Conservation (phyloP, 2,797 vertebrate species). For the Manis crassicaudata region DNA sequence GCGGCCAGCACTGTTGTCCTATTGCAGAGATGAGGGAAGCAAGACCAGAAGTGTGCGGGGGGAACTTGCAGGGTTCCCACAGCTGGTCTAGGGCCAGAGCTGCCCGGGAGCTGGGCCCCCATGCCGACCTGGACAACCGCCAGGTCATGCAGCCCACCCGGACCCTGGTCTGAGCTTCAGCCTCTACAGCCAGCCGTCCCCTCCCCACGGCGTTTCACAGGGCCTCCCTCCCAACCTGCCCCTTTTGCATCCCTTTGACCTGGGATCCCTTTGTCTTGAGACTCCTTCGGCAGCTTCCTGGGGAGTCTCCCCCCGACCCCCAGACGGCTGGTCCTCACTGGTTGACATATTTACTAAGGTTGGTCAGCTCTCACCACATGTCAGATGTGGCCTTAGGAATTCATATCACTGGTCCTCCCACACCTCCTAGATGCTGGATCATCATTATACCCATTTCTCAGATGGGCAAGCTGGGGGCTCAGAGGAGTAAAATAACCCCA, state of each 20-base stretch:
- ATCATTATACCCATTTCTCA: background rate
- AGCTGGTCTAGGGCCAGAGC: background rate
- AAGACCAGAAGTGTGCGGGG: background rate
- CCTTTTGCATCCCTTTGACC: background rate
- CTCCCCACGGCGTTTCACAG: background rate
- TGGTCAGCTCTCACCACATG: too few relatives aligned
- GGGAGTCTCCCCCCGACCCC: background rate
- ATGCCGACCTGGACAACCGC: background rate
- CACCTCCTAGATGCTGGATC: too few relatives aligned
- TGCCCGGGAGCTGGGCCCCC: background rate
- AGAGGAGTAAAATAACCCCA: background rate
- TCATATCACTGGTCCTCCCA: background rate
- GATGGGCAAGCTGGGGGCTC: background rate
- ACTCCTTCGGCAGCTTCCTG: too few relatives aligned
- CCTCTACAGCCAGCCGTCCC: background rate
- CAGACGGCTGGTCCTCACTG: accelerated
- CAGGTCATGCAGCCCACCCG: background rate
- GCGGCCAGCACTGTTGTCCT: background rate
- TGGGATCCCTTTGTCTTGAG: too few relatives aligned
- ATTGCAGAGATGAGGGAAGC: background rate
- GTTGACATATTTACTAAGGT: background rate
- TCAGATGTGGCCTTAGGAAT: background rate
- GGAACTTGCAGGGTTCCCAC: background rate
- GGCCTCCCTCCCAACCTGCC: background rate
- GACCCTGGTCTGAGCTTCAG: background rate